Conservation (phyloP, 2,888 invertebrate genomes). For the Frankliniella fusca region DNA sequence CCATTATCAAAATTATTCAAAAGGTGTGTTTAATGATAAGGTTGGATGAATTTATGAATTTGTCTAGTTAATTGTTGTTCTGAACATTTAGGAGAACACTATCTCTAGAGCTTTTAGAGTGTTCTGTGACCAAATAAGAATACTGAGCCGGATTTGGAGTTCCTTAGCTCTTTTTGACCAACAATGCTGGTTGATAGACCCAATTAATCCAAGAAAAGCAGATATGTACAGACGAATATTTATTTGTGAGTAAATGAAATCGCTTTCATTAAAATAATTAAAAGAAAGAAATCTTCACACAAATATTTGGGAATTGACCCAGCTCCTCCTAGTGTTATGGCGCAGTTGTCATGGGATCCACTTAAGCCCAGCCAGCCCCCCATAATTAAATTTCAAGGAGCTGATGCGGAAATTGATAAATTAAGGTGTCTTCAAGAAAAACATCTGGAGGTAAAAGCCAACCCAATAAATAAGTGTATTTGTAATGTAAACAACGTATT, state of each 20-base stretch:
- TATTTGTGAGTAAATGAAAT: background rate
- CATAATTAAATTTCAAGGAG: background rate
- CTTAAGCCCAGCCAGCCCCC: background rate
- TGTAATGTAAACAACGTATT: background rate
- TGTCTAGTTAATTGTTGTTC: background rate
- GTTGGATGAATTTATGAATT: background rate
- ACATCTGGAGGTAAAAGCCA: background rate
- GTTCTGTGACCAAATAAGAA: background rate
- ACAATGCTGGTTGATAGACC: background rate
- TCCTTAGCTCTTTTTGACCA: background rate
- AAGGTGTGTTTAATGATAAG: background rate
- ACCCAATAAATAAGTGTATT: background rate
- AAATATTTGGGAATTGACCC: background rate
- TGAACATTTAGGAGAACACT: background rate
- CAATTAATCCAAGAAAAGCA: background rate
- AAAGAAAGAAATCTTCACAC: too few relatives aligned
- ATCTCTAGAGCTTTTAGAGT: background rate
- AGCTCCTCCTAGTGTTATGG: conserved; percentile 2
- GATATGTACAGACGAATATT: conserved; percentile 1
- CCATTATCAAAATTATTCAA: background rate
- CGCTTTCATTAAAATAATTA: background rate
- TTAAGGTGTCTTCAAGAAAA: background rate
- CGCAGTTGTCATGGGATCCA: background rate
- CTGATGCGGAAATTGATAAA: background rate
- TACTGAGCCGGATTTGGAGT: background rate